Percentiles rank a stretch among this genome's conserved stretches.
Conservation (phyloP, 2,888 invertebrate species). For the Rugalucina vietnamica region DNA sequence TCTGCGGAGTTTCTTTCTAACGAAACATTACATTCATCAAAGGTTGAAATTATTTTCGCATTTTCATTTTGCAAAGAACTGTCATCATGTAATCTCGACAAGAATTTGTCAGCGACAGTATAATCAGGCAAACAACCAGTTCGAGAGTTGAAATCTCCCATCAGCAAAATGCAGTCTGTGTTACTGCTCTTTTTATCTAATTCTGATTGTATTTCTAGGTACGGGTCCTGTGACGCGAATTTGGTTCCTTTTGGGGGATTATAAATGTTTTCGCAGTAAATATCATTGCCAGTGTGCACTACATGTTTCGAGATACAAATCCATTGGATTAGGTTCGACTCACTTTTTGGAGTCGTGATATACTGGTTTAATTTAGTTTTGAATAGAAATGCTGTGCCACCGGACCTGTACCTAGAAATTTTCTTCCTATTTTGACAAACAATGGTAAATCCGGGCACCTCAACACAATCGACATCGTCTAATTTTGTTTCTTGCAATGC, state of each 20-base stretch:
- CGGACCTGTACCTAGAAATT: neutral
- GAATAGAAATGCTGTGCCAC: neutral
- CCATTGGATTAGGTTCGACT: neutral
- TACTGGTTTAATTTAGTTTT: neutral
- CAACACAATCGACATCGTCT: neutral
- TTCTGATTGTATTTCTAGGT: neutral
- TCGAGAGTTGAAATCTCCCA: constrained; percentile 13
- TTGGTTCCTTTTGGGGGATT: neutral
- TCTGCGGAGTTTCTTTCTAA: constrained; percentile 4
- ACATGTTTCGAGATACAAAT: neutral
- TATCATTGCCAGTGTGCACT: neutral
- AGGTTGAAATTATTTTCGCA: neutral
- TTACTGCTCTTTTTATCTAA: neutral
- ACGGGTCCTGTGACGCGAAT: neutral
- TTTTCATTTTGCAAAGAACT: neutral
- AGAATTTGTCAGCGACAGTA: neutral
- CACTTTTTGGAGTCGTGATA: neutral
- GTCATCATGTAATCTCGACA: neutral
- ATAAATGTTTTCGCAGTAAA: neutral
- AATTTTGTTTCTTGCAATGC: neutral
- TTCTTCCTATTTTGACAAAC: neutral
- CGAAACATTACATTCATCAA: neutral
- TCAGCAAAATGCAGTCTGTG: neutral
- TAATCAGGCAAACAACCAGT: neutral
- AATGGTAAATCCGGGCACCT: neutral